Conservation (phyloP, 2,888 invertebrate genomes). For the Beris morrisii region DNA sequence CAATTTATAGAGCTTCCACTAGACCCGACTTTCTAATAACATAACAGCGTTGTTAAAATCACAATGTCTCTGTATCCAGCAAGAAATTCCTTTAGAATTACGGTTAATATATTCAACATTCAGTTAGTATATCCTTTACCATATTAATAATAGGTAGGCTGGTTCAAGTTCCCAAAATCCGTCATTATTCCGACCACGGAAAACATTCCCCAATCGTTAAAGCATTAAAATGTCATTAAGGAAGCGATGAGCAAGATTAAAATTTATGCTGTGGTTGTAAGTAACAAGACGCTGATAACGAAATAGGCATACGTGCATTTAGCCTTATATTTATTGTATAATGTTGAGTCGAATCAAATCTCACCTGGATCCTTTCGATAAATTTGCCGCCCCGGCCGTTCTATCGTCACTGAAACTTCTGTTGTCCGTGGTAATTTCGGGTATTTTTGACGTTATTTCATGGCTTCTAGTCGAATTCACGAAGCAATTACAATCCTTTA, state of each 20-base stretch:
- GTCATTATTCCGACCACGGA: too few relatives aligned
- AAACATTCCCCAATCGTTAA: background rate
- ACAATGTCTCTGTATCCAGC: too few relatives aligned
- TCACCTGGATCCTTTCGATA: conserved; percentile 1
- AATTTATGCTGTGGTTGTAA: too few relatives aligned
- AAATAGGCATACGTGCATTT: background rate
- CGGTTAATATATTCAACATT: too few relatives aligned
- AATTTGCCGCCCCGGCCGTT: too few relatives aligned
- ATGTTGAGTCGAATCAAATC: background rate
- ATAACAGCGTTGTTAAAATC: too few relatives aligned
- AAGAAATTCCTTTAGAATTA: too few relatives aligned
- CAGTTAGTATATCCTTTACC: too few relatives aligned
- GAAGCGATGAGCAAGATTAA: background rate
- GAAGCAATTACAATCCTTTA: conserved; percentile 50
- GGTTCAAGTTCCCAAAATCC: too few relatives aligned
- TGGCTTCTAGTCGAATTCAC: conserved; percentile 38
- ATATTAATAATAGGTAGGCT: too few relatives aligned
- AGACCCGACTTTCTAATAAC: too few relatives aligned
- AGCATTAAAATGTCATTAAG: conserved; percentile 18
- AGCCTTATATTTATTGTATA: background rate
- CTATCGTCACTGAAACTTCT: background rate
- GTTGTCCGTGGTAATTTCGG: background rate
- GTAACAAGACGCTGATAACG: background rate
- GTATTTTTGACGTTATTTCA: background rate
- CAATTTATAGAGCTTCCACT: too few relatives aligned